A percentile compares a stretch with the other conserved stretches of the same genome.
These are phyloP conservation scores for Tuta absoluta DNA, from an alignment of 2,888 invertebrate species.

Conservation along the genomic window DNA sequence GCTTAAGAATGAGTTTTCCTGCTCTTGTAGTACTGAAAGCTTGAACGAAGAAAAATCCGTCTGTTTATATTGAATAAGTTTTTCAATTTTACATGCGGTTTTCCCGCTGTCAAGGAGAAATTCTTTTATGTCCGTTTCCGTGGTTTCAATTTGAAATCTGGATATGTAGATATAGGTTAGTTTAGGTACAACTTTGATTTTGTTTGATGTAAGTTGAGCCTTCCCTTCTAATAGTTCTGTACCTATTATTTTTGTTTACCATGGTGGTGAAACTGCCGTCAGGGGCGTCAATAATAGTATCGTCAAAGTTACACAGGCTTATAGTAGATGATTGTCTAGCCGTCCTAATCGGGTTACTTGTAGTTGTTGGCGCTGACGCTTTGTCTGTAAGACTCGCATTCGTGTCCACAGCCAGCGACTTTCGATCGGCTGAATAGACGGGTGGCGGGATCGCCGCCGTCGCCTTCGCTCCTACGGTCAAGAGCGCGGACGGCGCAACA, in stretches of 20 bases:
- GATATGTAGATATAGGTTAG: not conserved
- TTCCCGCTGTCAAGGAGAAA: not conserved
- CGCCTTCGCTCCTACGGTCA: too few relatives aligned
- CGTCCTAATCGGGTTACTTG: not conserved
- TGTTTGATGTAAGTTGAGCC: not conserved
- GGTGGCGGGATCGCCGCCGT: too few relatives aligned
- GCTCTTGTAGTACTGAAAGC: not conserved
- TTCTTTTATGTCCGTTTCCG: not conserved
- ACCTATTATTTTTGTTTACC: constrained; percentile 17
- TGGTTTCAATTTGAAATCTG: not conserved
- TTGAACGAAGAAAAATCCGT: not conserved
- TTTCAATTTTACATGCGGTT: not conserved
- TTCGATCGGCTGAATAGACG: too few relatives aligned
- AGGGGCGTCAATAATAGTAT: not conserved
- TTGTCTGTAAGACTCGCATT: not conserved
- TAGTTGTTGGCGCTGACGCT: not conserved
- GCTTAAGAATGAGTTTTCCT: not conserved
- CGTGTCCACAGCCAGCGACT: too few relatives aligned
- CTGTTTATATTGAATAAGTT: not conserved
- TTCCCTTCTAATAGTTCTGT: not conserved
- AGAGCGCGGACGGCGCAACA: too few relatives aligned
- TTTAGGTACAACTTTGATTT: constrained; percentile 8
- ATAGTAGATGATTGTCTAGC: too few relatives aligned
- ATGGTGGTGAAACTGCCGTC: constrained; percentile 5
- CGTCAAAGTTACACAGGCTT: not conserved